Percentiles rank a stretch among this genome's conserved stretches.
phyloP scores from a whole-genome alignment of 2,113 vertebrate genomes.

The Echinops telfairi region DNA sequence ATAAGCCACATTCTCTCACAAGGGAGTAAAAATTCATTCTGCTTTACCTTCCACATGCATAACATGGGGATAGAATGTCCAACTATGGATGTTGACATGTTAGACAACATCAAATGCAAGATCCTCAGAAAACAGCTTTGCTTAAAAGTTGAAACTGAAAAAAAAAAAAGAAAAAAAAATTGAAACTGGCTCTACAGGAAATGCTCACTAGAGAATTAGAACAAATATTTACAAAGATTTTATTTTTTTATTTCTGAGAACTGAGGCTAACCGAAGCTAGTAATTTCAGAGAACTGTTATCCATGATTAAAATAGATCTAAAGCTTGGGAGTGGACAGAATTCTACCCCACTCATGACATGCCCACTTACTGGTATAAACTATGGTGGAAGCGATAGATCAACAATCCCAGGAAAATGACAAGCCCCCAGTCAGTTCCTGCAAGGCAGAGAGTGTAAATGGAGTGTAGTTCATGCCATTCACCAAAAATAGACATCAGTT shows the following conservation, averaged over 20 bases:
- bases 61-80: not conserved
- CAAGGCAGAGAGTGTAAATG: not conserved
- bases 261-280: conserved; percentile 44
- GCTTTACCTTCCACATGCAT: conserved; percentile 15
- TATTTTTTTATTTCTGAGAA: not conserved
- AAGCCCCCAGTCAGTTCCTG: conserved; percentile 15
- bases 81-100: not conserved
- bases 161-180: no score
- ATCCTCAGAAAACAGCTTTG: conserved; percentile 37
- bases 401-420: conserved; percentile 37
- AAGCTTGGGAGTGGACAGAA: not conserved
- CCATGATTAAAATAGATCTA: conserved; percentile 49
- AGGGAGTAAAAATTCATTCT: not conserved
- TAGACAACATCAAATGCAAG: not conserved
- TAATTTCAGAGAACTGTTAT: conserved; percentile 58
- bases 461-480: not conserved
- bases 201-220: conserved; percentile 7
- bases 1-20: not conserved
- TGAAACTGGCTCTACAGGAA: conserved; percentile 32
- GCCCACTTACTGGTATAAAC: conserved; percentile 10
- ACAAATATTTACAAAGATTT: conserved; percentile 63
- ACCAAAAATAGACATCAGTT: conserved; percentile 48
- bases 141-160: conserved; percentile 51
- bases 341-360: not conserved
- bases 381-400: not conserved